A percentile compares a stretch with the other conserved stretches of the same genome.
Conservation (phyloP, 2,113 vertebrate species). For the Vulpes vulpes region DNA sequence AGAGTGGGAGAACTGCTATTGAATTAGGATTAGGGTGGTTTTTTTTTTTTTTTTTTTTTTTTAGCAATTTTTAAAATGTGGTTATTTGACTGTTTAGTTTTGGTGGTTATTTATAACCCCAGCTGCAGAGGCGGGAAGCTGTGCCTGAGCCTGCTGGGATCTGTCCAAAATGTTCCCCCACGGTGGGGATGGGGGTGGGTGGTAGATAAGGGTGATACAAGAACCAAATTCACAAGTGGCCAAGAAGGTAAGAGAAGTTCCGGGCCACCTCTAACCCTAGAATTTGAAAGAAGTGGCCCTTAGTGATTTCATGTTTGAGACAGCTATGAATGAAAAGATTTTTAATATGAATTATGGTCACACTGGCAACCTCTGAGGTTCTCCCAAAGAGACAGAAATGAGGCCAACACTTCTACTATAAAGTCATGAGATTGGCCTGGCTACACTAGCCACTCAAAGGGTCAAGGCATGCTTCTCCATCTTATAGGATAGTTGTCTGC, state of each 20-base stretch:
- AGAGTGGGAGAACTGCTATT: constrained; percentile 16
- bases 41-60: constrained; percentile 54
- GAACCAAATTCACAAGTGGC: constrained; percentile 42
- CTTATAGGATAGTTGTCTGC: not conserved
- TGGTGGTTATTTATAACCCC: constrained; percentile 78
- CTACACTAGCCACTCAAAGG: not conserved
- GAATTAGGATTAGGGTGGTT: constrained; percentile 50
- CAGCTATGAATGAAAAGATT: constrained; percentile 6
- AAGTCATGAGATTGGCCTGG: constrained; percentile 15
- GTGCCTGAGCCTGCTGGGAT: constrained; percentile 67
- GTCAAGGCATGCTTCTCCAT: not conserved
- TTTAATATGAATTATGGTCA: constrained; percentile 35
- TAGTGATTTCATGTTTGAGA: constrained; percentile 37
- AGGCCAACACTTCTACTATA: constrained; percentile 9
- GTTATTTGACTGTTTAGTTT: constrained; percentile 80
- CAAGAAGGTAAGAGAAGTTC: constrained; percentile 34
- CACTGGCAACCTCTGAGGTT: not conserved
- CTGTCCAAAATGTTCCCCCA: constrained; percentile 62
- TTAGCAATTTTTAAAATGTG: constrained; percentile 73
- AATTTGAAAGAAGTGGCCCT: not conserved
- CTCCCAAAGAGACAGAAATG: constrained; percentile 1
- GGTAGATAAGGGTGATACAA: constrained; percentile 7
- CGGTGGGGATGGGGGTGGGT: not conserved
- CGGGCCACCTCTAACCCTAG: not conserved
- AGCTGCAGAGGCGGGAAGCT: constrained; percentile 75